phyloP scores from a whole-genome alignment of 2,888 invertebrate species.

The Lasioglossum marginatum region DNA sequence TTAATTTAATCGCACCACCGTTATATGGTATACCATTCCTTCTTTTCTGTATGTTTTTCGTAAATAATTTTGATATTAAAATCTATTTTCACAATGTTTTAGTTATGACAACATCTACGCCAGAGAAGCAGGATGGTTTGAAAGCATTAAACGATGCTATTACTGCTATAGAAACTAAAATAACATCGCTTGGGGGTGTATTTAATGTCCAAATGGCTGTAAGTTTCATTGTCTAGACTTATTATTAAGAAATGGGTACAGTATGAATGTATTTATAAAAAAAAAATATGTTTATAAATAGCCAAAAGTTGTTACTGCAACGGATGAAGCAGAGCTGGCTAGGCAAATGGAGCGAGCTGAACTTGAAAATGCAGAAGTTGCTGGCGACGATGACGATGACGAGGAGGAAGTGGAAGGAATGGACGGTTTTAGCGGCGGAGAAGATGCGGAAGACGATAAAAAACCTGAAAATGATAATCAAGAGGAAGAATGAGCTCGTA shows the following conservation, averaged over 20 bases:
- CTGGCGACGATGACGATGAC: constrained; percentile 95
- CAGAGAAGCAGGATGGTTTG: constrained; percentile 97
- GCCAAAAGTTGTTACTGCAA: constrained; percentile 99
- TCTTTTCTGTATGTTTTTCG: not conserved
- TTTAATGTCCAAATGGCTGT: constrained; percentile 98
- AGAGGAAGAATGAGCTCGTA: constrained; percentile 77
- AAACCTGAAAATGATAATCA: constrained; percentile 73
- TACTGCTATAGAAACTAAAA: constrained; percentile 93
- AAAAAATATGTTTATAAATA: constrained; percentile 79
- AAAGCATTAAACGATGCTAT: constrained; percentile 96
- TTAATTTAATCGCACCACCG: constrained; percentile 99
- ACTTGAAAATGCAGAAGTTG: constrained; percentile 97
- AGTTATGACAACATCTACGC: constrained; percentile 99
- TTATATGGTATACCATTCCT: constrained; percentile 89
- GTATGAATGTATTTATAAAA: not conserved
- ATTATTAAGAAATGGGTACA: not conserved
- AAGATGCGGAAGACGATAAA: constrained; percentile 82
- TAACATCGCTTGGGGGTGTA: constrained; percentile 93
- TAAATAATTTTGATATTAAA: not conserved
- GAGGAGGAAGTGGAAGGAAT: constrained; percentile 91
- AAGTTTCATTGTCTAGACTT: constrained; percentile 80
- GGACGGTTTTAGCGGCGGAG: constrained; percentile 85
- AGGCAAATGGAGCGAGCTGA: constrained; percentile 97
- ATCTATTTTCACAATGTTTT: not conserved
- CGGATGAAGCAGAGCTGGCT: constrained; percentile 98